These are phyloP conservation scores for Apodemus sylvaticus DNA, from an alignment of 2,113 vertebrate species.

Conservation along the genomic window DNA sequence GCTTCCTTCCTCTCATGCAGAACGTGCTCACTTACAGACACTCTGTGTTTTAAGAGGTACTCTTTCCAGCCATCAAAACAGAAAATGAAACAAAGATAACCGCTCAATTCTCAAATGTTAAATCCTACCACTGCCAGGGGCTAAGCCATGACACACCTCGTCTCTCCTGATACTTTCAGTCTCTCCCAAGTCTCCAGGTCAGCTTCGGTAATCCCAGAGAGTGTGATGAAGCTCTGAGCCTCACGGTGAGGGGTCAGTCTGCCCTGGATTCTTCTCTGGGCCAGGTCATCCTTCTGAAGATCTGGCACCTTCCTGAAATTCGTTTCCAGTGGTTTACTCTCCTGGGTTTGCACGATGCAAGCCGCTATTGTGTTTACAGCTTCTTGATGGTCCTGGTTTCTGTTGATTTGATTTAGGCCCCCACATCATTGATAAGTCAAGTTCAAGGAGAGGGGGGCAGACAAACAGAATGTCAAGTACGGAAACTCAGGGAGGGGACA, in stretches of 20 bases:
- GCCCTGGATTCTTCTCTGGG: slow-evolving; percentile 84
- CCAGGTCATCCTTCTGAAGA: slow-evolving; percentile 90
- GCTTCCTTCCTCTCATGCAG: background rate
- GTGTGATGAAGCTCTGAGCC: slow-evolving; percentile 83
- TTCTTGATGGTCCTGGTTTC: slow-evolving; percentile 75
- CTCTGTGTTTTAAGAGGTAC: background rate
- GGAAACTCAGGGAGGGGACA: slow-evolving; percentile 66
- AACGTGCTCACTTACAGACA: background rate
- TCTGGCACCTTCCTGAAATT: slow-evolving; percentile 83
- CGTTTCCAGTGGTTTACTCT: slow-evolving; percentile 72
- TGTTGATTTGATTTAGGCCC: slow-evolving; percentile 82
- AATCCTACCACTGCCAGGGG: background rate
- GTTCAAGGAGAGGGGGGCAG: slow-evolving; percentile 71
- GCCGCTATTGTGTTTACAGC: slow-evolving; percentile 78
- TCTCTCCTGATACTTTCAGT: slow-evolving; percentile 90
- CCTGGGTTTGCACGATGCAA: slow-evolving; percentile 77
- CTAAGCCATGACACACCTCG: slow-evolving; percentile 88
- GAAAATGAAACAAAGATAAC: slow-evolving; percentile 12
- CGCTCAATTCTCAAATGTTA: background rate
- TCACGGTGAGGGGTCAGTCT: slow-evolving; percentile 83
- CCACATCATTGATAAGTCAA: slow-evolving; percentile 71
- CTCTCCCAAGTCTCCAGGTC: slow-evolving; percentile 96
- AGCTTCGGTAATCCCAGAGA: slow-evolving; percentile 88
- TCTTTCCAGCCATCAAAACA: slow-evolving; percentile 59
- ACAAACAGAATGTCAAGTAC: slow-evolving; percentile 74